A percentile compares a stretch with the other conserved stretches of the same genome.
phyloP scores from a whole-genome alignment of 2,797 vertebrate species.

The Amphiprion clarkii region DNA sequence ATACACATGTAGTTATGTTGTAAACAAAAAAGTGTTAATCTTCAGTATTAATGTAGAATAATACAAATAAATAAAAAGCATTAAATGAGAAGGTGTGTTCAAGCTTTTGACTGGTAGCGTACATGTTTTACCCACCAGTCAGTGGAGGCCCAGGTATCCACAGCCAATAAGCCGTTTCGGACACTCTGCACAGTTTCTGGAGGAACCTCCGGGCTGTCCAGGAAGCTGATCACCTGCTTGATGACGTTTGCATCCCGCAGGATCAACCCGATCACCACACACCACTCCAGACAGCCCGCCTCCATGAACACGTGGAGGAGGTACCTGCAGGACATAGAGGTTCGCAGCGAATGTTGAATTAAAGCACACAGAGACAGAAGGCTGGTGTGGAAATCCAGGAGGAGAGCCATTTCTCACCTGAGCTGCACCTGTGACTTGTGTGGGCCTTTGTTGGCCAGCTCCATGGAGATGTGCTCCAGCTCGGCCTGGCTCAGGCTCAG shows the following conservation, averaged over 20 bases:
- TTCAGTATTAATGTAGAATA: no score
- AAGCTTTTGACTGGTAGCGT: no score
- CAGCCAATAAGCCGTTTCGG: conserved; percentile 88
- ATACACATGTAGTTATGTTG: no score
- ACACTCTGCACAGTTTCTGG: conserved; percentile 92
- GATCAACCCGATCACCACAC: conserved; percentile 94
- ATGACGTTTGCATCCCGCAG: conserved; percentile 92
- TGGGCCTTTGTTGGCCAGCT: conserved; percentile 97
- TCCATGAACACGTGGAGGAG: conserved; percentile 98
- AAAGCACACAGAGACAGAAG: background rate
- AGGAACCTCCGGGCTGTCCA: conserved; percentile 91
- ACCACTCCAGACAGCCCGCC: conserved; percentile 98
- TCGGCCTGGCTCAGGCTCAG: conserved; percentile 95
- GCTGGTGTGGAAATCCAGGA: no score
- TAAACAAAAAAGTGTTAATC: no score
- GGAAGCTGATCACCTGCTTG: conserved; percentile 91
- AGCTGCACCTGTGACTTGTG: conserved; percentile 98
- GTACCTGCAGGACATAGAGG: conserved; percentile 84
- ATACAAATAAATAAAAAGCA: no score
- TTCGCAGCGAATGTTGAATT: background rate
- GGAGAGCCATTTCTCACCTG: conserved; percentile 82
- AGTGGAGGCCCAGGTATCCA: conserved; percentile 92
- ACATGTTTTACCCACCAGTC: conserved; percentile 89
- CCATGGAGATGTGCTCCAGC: conserved; percentile 97
- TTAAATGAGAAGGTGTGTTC: no score